phyloP scores from a whole-genome alignment of 1,140 invertebrate species.

The Aricia agestis region DNA sequence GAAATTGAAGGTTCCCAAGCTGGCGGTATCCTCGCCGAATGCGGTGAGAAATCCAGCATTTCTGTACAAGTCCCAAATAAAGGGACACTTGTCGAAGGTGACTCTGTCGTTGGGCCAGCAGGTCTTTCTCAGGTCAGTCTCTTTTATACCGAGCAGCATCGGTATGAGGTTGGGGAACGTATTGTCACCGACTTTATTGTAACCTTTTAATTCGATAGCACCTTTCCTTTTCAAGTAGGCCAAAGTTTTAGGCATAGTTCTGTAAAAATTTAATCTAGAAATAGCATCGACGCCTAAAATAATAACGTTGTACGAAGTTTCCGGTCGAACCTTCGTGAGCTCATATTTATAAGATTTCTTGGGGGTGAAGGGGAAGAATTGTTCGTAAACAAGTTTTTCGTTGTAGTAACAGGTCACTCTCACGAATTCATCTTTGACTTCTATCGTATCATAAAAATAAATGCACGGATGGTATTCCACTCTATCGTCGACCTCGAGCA shows the following conservation, averaged over 20 bases:
- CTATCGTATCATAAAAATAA: conserved; percentile 59
- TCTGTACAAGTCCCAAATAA: conserved; percentile 87
- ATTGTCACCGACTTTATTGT: conserved; percentile 90
- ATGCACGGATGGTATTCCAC: conserved; percentile 65
- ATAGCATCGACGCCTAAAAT: conserved; percentile 92
- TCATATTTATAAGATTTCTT: conserved; percentile 49
- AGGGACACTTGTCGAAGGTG: conserved; percentile 80
- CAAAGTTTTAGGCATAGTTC: conserved; percentile 86
- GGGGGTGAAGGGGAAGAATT: conserved; percentile 82
- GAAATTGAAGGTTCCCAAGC: conserved; percentile 89
- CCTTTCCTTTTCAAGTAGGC: conserved; percentile 78
- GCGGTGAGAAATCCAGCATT: conserved; percentile 85
- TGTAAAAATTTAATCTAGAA: conserved; percentile 89
- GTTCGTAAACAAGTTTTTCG: conserved; percentile 77
- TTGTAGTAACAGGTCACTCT: conserved; percentile 77
- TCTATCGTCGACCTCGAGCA: conserved; percentile 57
- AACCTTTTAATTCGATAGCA: conserved; percentile 84
- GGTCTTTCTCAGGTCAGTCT: conserved; percentile 77
- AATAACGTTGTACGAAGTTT: conserved; percentile 79
- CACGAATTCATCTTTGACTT: conserved; percentile 78
- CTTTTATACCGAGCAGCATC: conserved; percentile 81
- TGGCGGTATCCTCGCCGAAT: conserved; percentile 85
- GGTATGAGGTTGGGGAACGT: conserved; percentile 90
- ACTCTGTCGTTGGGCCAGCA: conserved; percentile 78
- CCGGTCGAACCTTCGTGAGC: conserved; percentile 26